Evolutionary conservation across 2,797 vertebrate species (phyloP), one percentile per base, ranked within the genome.

Genomic region (Synanceia verrucosa): DNA sequence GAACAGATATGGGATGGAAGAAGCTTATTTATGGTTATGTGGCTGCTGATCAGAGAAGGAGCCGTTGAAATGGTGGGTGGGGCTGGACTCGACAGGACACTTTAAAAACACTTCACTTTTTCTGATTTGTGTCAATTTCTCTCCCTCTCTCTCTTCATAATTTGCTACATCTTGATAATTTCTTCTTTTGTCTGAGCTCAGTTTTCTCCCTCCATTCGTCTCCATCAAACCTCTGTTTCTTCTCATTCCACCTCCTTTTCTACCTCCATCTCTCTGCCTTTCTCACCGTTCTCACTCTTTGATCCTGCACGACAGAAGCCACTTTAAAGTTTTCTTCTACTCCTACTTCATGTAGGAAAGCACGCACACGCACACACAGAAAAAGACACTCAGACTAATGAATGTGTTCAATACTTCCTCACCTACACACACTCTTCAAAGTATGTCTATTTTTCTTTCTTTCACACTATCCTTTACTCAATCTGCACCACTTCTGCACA

Each of bases 401-500:
- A 71, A 44, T 51, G 36, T 73, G 55, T 39, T 11, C 36, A 57
- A 34, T 37, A 48, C n/a, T 28, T 12, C 9, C 41, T 33, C n/a
- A 36, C 51, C 55, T 11, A 26, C 18, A 46, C 24, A 37, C 44
- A 61, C 23, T 73, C 6, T 43, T 46, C 60, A 81, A 82, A 67
- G 46, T 51, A 52, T 21, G n/a, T 62, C 18, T 60, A 5, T 57
- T 43, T 83, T 78, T 47, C 21, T 36, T 68, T 71, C 39, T 56
- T 46, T 74, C 24, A 28, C 33, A 65, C n/a, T 70, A 82, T 82
- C 66, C 26, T 61, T 63, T 68, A n/a, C 65, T 80, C n/a, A 63
- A 78, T 80, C 75, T 77, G 29, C 31, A 53, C 66, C 47, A 19
- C 44, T 70, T 59, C 43, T 76, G 51, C 80, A 78, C 75, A 85